phyloP scores from a whole-genome alignment of 2,888 invertebrate genomes.

The Callinectes sapidus region DNA sequence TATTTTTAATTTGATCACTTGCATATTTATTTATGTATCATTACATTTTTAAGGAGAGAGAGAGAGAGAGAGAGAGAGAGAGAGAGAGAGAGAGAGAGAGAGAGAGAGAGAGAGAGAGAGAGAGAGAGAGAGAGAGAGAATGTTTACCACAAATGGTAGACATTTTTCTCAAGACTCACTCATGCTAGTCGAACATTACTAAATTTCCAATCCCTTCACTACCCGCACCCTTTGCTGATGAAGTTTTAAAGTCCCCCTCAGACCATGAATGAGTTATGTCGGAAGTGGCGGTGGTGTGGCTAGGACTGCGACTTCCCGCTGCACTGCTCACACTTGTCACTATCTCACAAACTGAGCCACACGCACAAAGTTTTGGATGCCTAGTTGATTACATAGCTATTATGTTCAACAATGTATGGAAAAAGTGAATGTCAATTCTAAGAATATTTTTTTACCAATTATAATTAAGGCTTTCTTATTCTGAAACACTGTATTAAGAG shows the following conservation, averaged over 20 bases:
- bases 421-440: too few relatives aligned
- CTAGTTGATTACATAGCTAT: too few relatives aligned
- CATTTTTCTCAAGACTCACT: not conserved
- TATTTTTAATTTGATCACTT: too few relatives aligned
- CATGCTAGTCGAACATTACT: too few relatives aligned
- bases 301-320: not conserved
- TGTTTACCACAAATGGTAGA: too few relatives aligned
- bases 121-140: not conserved
- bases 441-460: too few relatives aligned
- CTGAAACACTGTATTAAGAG: too few relatives aligned
- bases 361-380: too few relatives aligned
- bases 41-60: not conserved
- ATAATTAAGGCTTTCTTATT: too few relatives aligned
- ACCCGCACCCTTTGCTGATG: not conserved
- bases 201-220: not conserved
- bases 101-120: not conserved
- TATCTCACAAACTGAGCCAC: too few relatives aligned
- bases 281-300: not conserved
- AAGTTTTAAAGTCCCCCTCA: not conserved
- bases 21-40: too few relatives aligned
- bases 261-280: not conserved
- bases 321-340: not conserved
- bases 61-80: slow-evolving; percentile 1
- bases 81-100: slow-evolving; percentile 1
- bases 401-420: too few relatives aligned